A percentile compares a stretch with the other conserved stretches of the same genome.
Evolutionary conservation across 2,888 invertebrate genomes (phyloP).

Genomic region (Lepidochitona cinerea): DNA sequence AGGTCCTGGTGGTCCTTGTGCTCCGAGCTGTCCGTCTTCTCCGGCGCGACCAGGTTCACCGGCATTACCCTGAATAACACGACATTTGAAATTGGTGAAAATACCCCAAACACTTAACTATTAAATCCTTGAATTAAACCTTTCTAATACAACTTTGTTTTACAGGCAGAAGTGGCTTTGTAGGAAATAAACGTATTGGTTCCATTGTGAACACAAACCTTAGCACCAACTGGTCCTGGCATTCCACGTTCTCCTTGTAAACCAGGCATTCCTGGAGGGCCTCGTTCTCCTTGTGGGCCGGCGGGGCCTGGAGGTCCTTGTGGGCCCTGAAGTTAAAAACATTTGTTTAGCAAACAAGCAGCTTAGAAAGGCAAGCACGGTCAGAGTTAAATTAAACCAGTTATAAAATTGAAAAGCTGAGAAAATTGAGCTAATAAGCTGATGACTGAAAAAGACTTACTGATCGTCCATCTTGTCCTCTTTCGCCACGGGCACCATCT

Average conservation of each 20-base stretch:
- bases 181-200: too few species aligned
- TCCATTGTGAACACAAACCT: too few species aligned
- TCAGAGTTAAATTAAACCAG: not conserved
- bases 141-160: not conserved
- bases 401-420: not conserved
- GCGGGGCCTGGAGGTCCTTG: constrained; percentile 48
- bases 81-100: not conserved
- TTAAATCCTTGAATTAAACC: not conserved
- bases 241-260: constrained; percentile 63
- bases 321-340: constrained; percentile 35
- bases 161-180: too few species aligned
- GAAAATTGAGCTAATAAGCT: not conserved
- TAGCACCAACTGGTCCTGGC: constrained; percentile 47
- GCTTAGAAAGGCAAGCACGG: not conserved
- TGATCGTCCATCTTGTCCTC: constrained; percentile 45
- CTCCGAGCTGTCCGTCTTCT: constrained; percentile 46
- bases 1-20: constrained; percentile 48
- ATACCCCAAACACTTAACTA: not conserved
- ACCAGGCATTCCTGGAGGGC: constrained; percentile 53
- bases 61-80: constrained; percentile 12
- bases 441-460: constrained; percentile 33
- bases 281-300: constrained; percentile 53
- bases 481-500: constrained; percentile 47
- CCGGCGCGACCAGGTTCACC: constrained; percentile 21
- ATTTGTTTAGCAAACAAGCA: not conserved